These are phyloP conservation scores for Papilio demoleus DNA, from an alignment of 2,888 invertebrate genomes.

Conservation along the genomic window DNA sequence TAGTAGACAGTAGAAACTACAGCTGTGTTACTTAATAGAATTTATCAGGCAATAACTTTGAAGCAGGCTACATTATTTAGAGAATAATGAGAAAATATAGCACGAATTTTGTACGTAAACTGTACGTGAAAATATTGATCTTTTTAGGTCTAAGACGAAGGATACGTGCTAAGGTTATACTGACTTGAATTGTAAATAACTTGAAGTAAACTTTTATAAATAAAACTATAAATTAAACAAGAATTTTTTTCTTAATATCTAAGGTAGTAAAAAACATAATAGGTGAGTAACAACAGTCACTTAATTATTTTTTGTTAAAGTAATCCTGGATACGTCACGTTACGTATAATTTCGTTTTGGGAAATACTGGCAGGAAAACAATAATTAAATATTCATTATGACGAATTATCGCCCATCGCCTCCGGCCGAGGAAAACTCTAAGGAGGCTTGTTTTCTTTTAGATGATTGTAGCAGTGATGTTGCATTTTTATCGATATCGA, in stretches of 20 bases:
- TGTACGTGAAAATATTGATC: not conserved
- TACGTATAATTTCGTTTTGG: constrained; percentile 62
- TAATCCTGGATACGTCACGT: too few relatives aligned
- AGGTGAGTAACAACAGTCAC: too few relatives aligned
- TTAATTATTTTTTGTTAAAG: not conserved
- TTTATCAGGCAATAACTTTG: not conserved
- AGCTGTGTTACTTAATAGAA: not conserved
- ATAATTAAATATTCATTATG: constrained; percentile 79
- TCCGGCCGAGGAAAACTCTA: constrained; percentile 14
- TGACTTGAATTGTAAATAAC: not conserved
- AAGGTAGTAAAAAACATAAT: too few relatives aligned
- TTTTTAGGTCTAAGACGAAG: not conserved
- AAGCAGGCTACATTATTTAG: not conserved
- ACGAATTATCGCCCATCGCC: constrained; percentile 60
- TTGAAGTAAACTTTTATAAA: not conserved
- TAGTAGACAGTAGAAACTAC: not conserved
- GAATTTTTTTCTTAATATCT: too few relatives aligned
- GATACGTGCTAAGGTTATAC: not conserved
- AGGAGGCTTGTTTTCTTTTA: constrained; percentile 9
- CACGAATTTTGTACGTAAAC: not conserved
- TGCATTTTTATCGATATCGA: constrained; percentile 19
- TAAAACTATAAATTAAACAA: too few relatives aligned
- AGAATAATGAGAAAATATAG: not conserved
- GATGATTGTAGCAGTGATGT: not conserved
- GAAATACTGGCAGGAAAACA: constrained; percentile 62